Evolutionary conservation across 2,113 vertebrate species (phyloP), one percentile per base, ranked within the genome.

Genomic region (Scomber colias): DNA sequence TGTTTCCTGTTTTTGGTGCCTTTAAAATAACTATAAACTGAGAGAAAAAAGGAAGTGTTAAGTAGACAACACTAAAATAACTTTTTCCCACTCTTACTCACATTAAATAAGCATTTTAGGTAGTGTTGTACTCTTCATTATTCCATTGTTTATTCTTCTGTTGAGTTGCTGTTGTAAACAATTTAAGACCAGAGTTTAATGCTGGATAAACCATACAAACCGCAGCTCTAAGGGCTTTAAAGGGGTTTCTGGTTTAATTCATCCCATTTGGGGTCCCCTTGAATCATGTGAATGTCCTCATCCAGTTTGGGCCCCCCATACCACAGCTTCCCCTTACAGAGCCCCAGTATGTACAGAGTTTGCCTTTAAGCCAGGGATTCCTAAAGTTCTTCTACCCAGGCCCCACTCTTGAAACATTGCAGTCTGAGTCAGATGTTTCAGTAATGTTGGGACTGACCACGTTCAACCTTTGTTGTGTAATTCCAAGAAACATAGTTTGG

Each of bases 321-420:
- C 31, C 10, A 17, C 11, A 75, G 17, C 40, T 75, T 76, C 61
- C 48, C 31, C 69, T 68, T 19, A 44, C 3, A 3, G 60, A 70
- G 54, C 69, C 66, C 27, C 64, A 71, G 21, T 10, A 67, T 56
- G 54, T 17, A 66, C n/a, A 51, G 17, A 46, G 4, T 81, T 72
- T 82, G 35, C 73, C 79, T 81, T 57, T 11, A 13, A 79, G 79
- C 60, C 78, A 78, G 45, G 70, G 60, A 84, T 67, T 68, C 59
- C 48, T 74, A 14, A 81, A 74, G 19, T 44, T 46, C 35, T 60
- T 63, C 44, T 71, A 24, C 46, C 48, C 13, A 44, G 31, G 49
- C 77, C 69, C 53, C 56, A 65, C 24, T 63, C 45, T 56, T 74
- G 3, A 76, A 82, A 81, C 51, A 63, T 67, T 56, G 13, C 49